Evolutionary conservation across 1,140 invertebrate genomes (phyloP).

Genomic region (Drosophila oshimai): DNA sequence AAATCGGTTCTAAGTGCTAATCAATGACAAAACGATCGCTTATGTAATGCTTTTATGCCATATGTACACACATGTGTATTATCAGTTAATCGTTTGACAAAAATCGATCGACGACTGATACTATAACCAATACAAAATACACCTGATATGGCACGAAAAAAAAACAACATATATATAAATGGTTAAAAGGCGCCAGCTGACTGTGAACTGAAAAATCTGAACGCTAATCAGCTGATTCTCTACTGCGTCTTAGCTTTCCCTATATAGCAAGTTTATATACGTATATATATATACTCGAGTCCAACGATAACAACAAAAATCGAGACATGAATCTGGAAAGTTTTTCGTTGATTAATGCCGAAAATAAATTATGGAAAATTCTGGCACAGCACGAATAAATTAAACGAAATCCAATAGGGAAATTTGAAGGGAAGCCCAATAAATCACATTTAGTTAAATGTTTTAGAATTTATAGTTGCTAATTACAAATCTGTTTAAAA

Average conservation of each 20-base stretch:
- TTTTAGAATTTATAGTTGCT: too few relatives aligned
- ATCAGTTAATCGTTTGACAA: slow-evolving; percentile 41
- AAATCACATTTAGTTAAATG: too few relatives aligned
- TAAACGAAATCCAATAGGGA: background rate
- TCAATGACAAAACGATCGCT: slow-evolving; percentile 62
- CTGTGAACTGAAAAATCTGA: slow-evolving; percentile 39
- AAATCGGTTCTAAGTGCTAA: slow-evolving; percentile 48
- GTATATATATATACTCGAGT: background rate
- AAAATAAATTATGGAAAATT: slow-evolving; percentile 11
- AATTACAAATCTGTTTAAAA: too few relatives aligned
- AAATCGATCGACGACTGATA: slow-evolving; percentile 32
- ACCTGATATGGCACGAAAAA: slow-evolving; percentile 38
- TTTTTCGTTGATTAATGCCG: slow-evolving; percentile 7
- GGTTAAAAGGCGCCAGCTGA: slow-evolving; percentile 19
- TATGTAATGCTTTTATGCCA: slow-evolving; percentile 33
- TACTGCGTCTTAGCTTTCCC: slow-evolving; percentile 42
- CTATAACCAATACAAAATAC: slow-evolving; percentile 13
- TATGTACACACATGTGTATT: background rate
- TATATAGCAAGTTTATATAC: slow-evolving; percentile 2
- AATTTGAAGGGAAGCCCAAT: too few relatives aligned
- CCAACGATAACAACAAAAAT: slow-evolving; percentile 10
- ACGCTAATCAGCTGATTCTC: slow-evolving; percentile 29
- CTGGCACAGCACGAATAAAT: background rate
- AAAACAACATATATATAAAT: background rate
- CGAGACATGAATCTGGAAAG: slow-evolving; percentile 44